Base-by-base conservation (phyloP, 2,888 invertebrate genomes). In the Aleiodes leptofemur region DNA sequence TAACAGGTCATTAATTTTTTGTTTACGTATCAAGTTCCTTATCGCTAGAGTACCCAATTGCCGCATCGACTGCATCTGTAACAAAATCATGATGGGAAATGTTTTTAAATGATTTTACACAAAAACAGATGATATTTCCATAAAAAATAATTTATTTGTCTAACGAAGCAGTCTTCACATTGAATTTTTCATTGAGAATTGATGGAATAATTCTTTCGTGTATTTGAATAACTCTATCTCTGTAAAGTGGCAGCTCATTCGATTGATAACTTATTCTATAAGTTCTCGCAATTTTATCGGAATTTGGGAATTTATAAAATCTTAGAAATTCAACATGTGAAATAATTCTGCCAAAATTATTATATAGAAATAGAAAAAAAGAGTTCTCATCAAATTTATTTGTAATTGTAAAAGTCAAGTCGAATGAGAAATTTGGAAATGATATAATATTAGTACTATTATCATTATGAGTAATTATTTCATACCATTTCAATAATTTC, bases 201-300 rank as follows among this genome's bases (percentile, higher is more conserved):
- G 83, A 81, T 31, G 84, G 72, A 77, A 90, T 83, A 64, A 88
- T 61, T 76, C 85, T 85, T 72, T 85, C 79, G 81, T 90, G 90
- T 48, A 90, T 82, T 59, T 87, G 78, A 31, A 90, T 83, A 31
- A 88, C 85, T 82, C 86, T 82, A 71, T 84, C 81, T 76, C 88
- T 85, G 75, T 86, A 80, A 64, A 90, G 79, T 31, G 90, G 88
- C 31, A 85, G 73, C n/a, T 78, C 78, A 72, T 82, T 81, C n/a
- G 90, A 88, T 76, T 82, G 84, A 76, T 90, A 90, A 48, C 77
- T 85, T 74, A 90, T 86, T 78, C 87, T 86, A 76, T 86, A 90
- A 68, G 90, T 90, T 70, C 81, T 83, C 29, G 85, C 86, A 14
- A 82, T 81, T 77, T 82, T 81, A 51, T 82, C 80, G 6, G 76